Conservation (phyloP, 2,888 invertebrate genomes). For the Plemyria rubiginata region DNA sequence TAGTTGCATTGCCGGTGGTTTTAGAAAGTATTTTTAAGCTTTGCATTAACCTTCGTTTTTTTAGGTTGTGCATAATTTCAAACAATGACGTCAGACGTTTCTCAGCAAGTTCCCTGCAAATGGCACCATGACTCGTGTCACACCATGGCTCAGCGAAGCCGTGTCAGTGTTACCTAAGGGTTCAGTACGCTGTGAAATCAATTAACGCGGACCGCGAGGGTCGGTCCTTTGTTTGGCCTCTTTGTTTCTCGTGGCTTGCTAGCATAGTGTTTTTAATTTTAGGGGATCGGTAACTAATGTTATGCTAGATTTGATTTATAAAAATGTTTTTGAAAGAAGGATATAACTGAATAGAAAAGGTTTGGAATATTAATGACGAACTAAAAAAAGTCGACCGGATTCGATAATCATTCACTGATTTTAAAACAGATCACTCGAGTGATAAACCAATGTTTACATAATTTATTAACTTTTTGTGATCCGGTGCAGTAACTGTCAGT, state of each 20-base stretch:
- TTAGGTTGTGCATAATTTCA: constrained; percentile 12
- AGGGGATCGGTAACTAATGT: constrained; percentile 21
- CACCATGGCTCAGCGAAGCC: constrained; percentile 29
- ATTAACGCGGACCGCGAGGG: constrained; percentile 40
- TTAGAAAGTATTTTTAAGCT: neutral
- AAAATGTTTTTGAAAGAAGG: too few species aligned
- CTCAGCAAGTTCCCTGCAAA: constrained; percentile 13
- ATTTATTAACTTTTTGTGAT: constrained; percentile 42
- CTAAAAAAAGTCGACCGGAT: neutral
- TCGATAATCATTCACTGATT: constrained; percentile 14
- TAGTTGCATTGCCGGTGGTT: too few species aligned
- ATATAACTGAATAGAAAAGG: too few species aligned
- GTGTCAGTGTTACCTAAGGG: constrained; percentile 29
- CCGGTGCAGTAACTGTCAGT: constrained; percentile 40
- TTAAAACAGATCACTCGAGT: constrained; percentile 14
- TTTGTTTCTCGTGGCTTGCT: constrained; percentile 36
- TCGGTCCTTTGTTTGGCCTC: constrained; percentile 40
- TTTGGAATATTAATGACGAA: neutral
- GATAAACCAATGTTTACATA: constrained; percentile 39
- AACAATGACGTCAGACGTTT: constrained; percentile 14
- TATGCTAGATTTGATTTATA: constrained; percentile 3
- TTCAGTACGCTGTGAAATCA: constrained; percentile 43
- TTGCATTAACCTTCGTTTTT: constrained; percentile 1
- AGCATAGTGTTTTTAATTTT: constrained; percentile 46
- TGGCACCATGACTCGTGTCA: constrained; percentile 23